Evolutionary conservation across 2,888 invertebrate genomes (phyloP), one percentile per base, ranked within the genome.

Genomic region (Eremobia ochroleuca): DNA sequence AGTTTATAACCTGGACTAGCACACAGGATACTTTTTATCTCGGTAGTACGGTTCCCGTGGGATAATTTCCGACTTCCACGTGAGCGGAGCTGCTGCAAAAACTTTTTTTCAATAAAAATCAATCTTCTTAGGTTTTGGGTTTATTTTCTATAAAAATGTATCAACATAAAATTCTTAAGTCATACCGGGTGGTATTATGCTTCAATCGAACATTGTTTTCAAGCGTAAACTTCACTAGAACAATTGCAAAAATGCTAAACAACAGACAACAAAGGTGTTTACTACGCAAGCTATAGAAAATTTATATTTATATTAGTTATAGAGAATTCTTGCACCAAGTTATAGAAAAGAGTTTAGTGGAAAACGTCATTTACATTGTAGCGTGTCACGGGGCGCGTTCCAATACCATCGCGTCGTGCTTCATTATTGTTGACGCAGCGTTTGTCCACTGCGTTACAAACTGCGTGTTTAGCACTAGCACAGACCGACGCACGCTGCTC

Each of bases 161-260:
- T 34, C 37, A 67, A 62, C 9, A 25, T 46, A 18, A 55, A 37
- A 58, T 40, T 52, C 34, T 66, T 66, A 15, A 28, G 49, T n/a
- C 18, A 21, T 59, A 58, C 43, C 61, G 55, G 58, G 70, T 59
- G 31, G 31, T 68, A 3, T 40, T 46, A 46, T 75, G 46, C 70
- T 62, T 86, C 68, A 70, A 73, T 55, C 58, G 61, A 37, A 28
- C 40, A 62, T 82, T 84, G 72, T 84, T 64, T 82, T 64, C 66
- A 64, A 52, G 28, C 64, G 18, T 70, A 58, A 55, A 28, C 73
- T 34, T 31, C 21, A 65, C 46, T 43, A 18, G 15, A 55, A 68
- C 46, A 43, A 66, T 61, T 67, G n/a, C 37, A 69, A 72, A 70
- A 72, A 43, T 64, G 43, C 18, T 58, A 77, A 83, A 79, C 66